Evolutionary conservation across 1,140 invertebrate genomes (phyloP).

Genomic region (Ericerus pela): DNA sequence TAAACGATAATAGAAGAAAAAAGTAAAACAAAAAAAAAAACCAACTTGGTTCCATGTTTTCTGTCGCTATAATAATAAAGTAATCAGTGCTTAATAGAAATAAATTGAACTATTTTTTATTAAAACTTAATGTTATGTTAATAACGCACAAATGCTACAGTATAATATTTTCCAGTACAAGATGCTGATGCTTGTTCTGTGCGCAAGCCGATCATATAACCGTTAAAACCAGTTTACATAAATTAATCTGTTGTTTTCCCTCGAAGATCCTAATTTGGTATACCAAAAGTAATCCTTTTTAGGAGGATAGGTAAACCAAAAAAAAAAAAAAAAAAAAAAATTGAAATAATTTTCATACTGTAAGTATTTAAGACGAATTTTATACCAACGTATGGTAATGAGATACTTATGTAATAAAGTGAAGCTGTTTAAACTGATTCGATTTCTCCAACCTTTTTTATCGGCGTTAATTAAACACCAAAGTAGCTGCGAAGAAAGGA

Average conservation of each 20-base stretch:
- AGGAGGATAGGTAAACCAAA: background rate
- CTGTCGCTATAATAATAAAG: slow-evolving; percentile 10
- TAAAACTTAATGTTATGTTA: slow-evolving; percentile 11
- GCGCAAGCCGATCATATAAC: background rate
- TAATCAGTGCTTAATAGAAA: slow-evolving; percentile 7
- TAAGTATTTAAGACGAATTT: background rate
- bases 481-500: background rate
- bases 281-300: too few relatives aligned
- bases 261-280: too few relatives aligned
- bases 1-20: background rate
- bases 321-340: background rate
- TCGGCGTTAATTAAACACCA: background rate
- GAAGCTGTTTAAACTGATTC: background rate
- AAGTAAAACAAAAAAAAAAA: background rate
- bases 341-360: background rate
- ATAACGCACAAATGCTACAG: slow-evolving; percentile 8
- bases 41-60: slow-evolving; percentile 12
- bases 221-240: slow-evolving; percentile 11
- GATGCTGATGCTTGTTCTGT: background rate
- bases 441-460: background rate
- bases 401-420: background rate
- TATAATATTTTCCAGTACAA: background rate
- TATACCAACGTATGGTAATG: background rate
- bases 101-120: slow-evolving; percentile 9
- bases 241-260: slow-evolving; percentile 6